These are phyloP conservation scores for Parnassius orleans DNA, from an alignment of 2,888 invertebrate species.

Conservation along the genomic window DNA sequence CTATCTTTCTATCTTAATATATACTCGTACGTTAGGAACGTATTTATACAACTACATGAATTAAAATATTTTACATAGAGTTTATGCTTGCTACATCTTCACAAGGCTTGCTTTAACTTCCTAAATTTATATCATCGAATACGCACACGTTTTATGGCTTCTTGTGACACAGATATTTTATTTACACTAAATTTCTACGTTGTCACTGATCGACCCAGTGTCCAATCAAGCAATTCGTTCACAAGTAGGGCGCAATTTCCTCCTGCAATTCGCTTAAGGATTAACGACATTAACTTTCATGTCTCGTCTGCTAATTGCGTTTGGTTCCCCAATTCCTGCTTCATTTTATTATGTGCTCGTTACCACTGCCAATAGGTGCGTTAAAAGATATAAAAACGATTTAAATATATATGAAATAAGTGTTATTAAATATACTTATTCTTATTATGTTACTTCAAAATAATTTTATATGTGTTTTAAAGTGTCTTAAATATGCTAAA, in stretches of 20 bases:
- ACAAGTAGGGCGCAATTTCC: slow-evolving; percentile 72
- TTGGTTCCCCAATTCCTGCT: slow-evolving; percentile 58
- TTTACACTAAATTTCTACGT: slow-evolving; percentile 25
- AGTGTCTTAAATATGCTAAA: too few relatives aligned
- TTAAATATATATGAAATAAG: neutral
- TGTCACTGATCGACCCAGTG: slow-evolving; percentile 57
- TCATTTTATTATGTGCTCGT: slow-evolving; percentile 62
- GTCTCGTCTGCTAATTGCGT: slow-evolving; percentile 71
- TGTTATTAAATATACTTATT: neutral
- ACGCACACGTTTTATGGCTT: slow-evolving; percentile 7
- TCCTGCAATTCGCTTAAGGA: slow-evolving; percentile 64
- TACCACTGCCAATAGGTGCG: slow-evolving; percentile 36
- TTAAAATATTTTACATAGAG: too few relatives aligned
- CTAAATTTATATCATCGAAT: slow-evolving; percentile 22
- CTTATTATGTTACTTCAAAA: too few relatives aligned
- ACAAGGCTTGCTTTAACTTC: too few relatives aligned
- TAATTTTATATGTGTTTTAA: neutral
- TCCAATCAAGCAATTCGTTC: slow-evolving; percentile 64
- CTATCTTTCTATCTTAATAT: too few relatives aligned
- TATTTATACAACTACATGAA: too few relatives aligned
- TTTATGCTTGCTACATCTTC: too few relatives aligned
- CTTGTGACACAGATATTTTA: slow-evolving; percentile 16
- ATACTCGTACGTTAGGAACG: too few relatives aligned
- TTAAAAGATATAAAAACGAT: neutral
- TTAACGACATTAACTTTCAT: slow-evolving; percentile 73